A percentile compares a stretch with the other conserved stretches of the same genome.
phyloP scores from a whole-genome alignment of 2,888 invertebrate species.

The Mimas tiliae region DNA sequence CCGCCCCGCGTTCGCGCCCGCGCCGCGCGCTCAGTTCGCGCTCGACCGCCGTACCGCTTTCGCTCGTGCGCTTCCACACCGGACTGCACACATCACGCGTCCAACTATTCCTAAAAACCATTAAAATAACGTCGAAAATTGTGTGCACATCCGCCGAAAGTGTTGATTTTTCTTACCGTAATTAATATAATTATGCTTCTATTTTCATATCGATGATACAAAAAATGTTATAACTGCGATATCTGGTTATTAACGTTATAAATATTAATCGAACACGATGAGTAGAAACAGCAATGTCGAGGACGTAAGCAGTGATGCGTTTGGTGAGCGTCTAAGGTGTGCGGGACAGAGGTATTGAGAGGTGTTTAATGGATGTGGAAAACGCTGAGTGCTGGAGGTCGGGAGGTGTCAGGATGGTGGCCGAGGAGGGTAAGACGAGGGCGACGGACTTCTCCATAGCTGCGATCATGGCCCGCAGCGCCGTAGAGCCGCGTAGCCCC shows the following conservation, averaged over 20 bases:
- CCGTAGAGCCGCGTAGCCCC: constrained; percentile 76
- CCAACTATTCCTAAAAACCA: constrained; percentile 33
- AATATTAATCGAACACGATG: constrained; percentile 37
- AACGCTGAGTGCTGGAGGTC: constrained; percentile 73
- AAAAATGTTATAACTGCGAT: constrained; percentile 15
- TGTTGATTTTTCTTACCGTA: constrained; percentile 3
- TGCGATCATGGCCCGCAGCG: constrained; percentile 94
- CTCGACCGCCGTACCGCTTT: constrained; percentile 66
- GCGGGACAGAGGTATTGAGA: constrained; percentile 56
- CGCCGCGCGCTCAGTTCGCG: constrained; percentile 75
- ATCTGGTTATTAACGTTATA: constrained; percentile 30
- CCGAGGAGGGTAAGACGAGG: constrained; percentile 78
- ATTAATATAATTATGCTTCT: neutral
- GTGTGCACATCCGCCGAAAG: constrained; percentile 8
- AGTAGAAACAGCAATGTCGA: constrained; percentile 59
- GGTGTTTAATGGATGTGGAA: constrained; percentile 81
- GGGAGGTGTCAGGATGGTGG: constrained; percentile 76
- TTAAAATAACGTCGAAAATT: constrained; percentile 7
- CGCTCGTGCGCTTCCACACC: constrained; percentile 47
- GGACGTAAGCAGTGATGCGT: constrained; percentile 69
- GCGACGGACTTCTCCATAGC: constrained; percentile 98
- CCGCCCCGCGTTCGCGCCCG: constrained; percentile 56
- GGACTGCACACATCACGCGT: constrained; percentile 46
- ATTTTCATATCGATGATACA: neutral
- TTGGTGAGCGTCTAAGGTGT: constrained; percentile 44